These are phyloP conservation scores for Drosophila sordidula DNA, from an alignment of 2,888 invertebrate species.

Conservation along the genomic window DNA sequence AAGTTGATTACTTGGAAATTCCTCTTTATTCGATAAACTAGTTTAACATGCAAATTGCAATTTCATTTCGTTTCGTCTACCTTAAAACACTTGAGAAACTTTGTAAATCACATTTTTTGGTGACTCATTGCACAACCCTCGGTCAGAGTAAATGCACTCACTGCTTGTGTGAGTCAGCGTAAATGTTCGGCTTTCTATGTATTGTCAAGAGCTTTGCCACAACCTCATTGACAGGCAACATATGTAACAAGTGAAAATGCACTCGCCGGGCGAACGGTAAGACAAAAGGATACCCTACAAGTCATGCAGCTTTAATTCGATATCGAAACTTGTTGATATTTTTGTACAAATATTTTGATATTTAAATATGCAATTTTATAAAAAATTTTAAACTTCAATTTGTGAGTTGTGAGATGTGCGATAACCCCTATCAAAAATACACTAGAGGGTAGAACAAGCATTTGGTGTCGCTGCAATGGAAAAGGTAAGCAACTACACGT, in stretches of 20 bases:
- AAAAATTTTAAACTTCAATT: too few relatives aligned
- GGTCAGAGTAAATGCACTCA: constrained; percentile 15
- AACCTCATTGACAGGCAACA: constrained; percentile 34
- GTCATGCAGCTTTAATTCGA: too few relatives aligned
- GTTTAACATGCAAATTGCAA: constrained; percentile 37
- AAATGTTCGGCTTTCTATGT: constrained; percentile 28
- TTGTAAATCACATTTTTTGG: constrained; percentile 28
- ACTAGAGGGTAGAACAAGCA: neutral
- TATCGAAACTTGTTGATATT: too few relatives aligned
- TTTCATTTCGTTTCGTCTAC: constrained; percentile 9
- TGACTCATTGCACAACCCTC: constrained; percentile 42
- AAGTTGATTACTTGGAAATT: constrained; percentile 3
- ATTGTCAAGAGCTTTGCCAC: constrained; percentile 30
- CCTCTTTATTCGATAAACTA: constrained; percentile 2
- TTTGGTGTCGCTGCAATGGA: neutral
- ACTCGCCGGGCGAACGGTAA: too few relatives aligned
- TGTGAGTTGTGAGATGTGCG: too few relatives aligned
- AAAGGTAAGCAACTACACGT: neutral
- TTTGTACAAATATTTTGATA: too few relatives aligned
- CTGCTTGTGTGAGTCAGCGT: constrained; percentile 50
- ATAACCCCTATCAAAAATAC: too few relatives aligned
- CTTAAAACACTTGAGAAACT: constrained; percentile 24
- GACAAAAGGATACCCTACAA: constrained; percentile 2
- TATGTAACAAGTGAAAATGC: constrained; percentile 12
- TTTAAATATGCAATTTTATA: too few relatives aligned